phyloP scores from a whole-genome alignment of 2,888 invertebrate species.

The Lasius platythorax region DNA sequence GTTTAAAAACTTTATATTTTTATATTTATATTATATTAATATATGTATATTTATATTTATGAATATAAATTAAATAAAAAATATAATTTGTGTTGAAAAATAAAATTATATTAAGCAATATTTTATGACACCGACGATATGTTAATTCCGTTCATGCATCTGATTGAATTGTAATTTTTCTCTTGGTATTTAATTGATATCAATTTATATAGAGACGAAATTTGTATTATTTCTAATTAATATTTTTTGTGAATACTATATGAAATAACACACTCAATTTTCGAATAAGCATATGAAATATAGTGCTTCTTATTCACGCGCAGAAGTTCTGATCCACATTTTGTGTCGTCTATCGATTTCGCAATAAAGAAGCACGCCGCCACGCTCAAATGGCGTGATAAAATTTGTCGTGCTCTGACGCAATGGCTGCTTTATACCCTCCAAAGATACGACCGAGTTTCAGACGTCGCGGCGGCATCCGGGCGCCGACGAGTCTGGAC shows the following conservation, averaged over 20 bases:
- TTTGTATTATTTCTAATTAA: background rate
- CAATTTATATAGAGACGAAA: background rate
- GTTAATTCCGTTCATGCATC: background rate
- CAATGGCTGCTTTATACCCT: conserved; percentile 45
- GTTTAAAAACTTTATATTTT: too few species aligned
- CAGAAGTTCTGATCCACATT: background rate
- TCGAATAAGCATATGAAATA: background rate
- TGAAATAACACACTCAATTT: conserved; percentile 5
- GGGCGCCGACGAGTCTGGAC: conserved; percentile 63
- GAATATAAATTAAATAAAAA: too few species aligned
- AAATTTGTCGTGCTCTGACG: conserved; percentile 48
- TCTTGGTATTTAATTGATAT: conserved; percentile 7
- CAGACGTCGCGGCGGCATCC: conserved; percentile 59
- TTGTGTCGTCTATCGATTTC: conserved; percentile 26
- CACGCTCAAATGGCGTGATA: conserved; percentile 44
- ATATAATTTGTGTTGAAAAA: background rate
- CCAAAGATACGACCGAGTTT: conserved; percentile 40
- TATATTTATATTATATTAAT: too few species aligned
- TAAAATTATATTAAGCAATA: background rate
- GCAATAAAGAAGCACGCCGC: conserved; percentile 17
- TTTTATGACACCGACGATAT: too few species aligned
- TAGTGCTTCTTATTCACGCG: background rate
- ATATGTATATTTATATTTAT: too few species aligned
- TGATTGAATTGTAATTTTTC: background rate
- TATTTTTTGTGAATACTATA: background rate